Evolutionary conservation across 1,140 invertebrate genomes (phyloP).

Genomic region (Drosophila subobscura): DNA sequence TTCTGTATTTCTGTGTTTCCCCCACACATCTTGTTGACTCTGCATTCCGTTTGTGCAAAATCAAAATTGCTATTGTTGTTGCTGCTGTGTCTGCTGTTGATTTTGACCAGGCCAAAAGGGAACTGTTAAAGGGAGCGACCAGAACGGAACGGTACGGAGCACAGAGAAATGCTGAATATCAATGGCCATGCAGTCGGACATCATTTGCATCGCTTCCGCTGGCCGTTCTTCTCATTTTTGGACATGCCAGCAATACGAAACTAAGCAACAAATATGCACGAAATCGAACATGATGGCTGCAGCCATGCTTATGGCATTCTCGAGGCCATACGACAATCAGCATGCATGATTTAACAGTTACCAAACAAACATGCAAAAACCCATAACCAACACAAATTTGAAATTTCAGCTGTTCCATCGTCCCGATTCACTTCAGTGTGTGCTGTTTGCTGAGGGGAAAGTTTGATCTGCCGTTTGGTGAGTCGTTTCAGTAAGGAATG

Average conservation of each 20-base stretch:
- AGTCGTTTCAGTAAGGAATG: constrained; percentile 2
- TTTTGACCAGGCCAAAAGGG: constrained; percentile 24
- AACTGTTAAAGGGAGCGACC: not conserved
- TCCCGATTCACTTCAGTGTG: not conserved
- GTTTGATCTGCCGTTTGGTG: no score
- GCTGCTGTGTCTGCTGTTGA: constrained; percentile 37
- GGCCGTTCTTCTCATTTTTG: constrained; percentile 14
- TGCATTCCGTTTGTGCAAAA: constrained; percentile 63
- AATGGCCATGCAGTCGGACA: constrained; percentile 8
- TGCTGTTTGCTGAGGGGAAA: no score
- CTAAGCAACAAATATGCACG: constrained; percentile 41
- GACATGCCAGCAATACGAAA: constrained; percentile 19
- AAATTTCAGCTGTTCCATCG: constrained; percentile 14
- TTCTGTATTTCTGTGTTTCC: constrained; percentile 24
- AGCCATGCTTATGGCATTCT: constrained; percentile 48
- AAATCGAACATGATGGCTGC: constrained; percentile 45
- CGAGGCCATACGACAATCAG: constrained; percentile 73
- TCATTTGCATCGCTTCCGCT: constrained; percentile 32
- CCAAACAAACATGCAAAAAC: constrained; percentile 54
- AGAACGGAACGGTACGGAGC: not conserved
- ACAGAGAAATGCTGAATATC: constrained; percentile 5
- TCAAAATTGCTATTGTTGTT: constrained; percentile 55
- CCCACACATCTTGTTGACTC: constrained; percentile 39
- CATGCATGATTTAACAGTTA: constrained; percentile 78
- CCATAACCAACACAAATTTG: constrained; percentile 12